These are phyloP conservation scores for Hoplostethus mediterraneus DNA, from an alignment of 2,797 vertebrate species.

Conservation along the genomic window DNA sequence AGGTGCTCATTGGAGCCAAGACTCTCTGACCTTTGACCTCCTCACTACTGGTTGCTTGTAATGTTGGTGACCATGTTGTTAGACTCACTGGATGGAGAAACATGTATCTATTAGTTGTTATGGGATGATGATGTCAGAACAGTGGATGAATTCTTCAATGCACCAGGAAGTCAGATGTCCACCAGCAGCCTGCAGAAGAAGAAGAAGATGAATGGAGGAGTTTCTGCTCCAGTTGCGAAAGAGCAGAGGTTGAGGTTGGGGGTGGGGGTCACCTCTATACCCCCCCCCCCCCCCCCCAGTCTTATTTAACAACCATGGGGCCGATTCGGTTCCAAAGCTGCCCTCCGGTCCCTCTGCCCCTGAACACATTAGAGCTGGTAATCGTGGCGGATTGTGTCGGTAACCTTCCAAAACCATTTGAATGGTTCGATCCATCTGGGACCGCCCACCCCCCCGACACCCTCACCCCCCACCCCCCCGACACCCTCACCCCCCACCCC, in stretches of 20 bases:
- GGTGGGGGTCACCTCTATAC: constrained; percentile 2
- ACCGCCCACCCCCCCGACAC: neutral
- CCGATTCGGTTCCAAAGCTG: constrained; percentile 29
- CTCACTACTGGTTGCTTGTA: no score
- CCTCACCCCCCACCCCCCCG: neutral
- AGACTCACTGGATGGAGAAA: no score
- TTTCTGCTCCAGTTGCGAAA: constrained; percentile 39
- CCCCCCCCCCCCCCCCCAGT: constrained; percentile 26
- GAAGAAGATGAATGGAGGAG: constrained; percentile 39
- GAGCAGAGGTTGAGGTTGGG: neutral
- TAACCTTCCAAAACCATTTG: constrained; percentile 62
- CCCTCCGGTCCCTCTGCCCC: constrained; percentile 67
- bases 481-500: neutral
- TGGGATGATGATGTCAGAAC: no score
- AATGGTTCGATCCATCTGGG: constrained; percentile 42
- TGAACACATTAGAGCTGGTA: constrained; percentile 74
- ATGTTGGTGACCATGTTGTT: no score
- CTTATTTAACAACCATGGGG: constrained; percentile 58
- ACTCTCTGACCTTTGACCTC: no score
- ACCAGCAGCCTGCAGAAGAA: no score
- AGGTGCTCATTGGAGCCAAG: no score
- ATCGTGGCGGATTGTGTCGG: constrained; percentile 56
- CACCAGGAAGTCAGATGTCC: no score
- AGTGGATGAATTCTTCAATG: no score
- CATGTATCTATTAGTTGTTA: no score